Evolutionary conservation across 2,113 vertebrate species (phyloP).

Genomic region (Acanthochromis polyacanthus): DNA sequence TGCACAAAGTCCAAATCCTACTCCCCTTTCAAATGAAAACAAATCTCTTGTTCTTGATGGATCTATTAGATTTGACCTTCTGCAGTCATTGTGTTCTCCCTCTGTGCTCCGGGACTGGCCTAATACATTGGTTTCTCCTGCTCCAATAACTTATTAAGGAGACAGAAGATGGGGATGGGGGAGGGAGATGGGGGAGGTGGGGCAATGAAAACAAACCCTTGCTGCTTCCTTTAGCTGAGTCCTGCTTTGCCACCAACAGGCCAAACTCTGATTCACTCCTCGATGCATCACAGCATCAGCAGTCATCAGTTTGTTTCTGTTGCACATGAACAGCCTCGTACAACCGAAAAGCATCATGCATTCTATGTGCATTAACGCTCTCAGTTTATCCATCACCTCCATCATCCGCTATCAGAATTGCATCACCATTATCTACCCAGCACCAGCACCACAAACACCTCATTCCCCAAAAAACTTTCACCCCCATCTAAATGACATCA

Average conservation of each 20-base stretch:
- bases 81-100: slow-evolving; percentile 38
- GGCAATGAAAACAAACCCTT: slow-evolving; percentile 64
- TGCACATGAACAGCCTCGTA: background rate
- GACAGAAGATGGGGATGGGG: slow-evolving; percentile 48
- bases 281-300: slow-evolving; percentile 11
- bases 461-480: slow-evolving; percentile 30
- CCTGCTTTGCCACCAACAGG: slow-evolving; percentile 16
- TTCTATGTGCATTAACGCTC: background rate
- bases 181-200: slow-evolving; percentile 61
- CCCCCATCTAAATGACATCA: slow-evolving; percentile 47
- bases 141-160: slow-evolving; percentile 74
- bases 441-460: slow-evolving; percentile 46
- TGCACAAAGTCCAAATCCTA: slow-evolving; percentile 20
- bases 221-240: slow-evolving; percentile 33
- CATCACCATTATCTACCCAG: slow-evolving; percentile 51
- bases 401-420: background rate
- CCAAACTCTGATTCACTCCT: background rate
- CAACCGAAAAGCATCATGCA: slow-evolving; percentile 22
- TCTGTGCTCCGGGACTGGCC: slow-evolving; percentile 36
- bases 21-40: slow-evolving; percentile 41
- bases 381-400: slow-evolving; percentile 1
- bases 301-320: slow-evolving; percentile 1
- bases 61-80: slow-evolving; percentile 71
- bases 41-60: slow-evolving; percentile 61
- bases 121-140: slow-evolving; percentile 62